Conservation (phyloP, 2,888 invertebrate genomes). For the Frankliniella intonsa region DNA sequence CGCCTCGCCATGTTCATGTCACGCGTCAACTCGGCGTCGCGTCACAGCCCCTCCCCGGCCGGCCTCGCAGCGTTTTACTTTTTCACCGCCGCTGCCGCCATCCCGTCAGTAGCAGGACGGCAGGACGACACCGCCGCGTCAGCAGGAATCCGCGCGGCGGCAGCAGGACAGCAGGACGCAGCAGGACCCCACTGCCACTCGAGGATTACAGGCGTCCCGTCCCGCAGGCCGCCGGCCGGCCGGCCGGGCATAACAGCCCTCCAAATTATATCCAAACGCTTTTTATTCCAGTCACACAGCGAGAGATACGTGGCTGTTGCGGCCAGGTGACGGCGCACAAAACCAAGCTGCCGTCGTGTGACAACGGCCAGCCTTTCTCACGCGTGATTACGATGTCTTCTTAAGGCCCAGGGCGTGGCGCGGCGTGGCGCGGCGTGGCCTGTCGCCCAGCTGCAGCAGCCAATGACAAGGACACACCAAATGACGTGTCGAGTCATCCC, state of each 20-base stretch:
- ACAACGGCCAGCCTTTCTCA: neutral
- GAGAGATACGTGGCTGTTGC: neutral
- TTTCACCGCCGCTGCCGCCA: too few species aligned
- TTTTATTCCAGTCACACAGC: too few species aligned
- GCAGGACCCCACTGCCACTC: neutral
- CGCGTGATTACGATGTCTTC: constrained; percentile 24
- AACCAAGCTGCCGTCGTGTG: neutral
- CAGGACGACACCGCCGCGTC: too few species aligned
- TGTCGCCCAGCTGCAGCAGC: neutral
- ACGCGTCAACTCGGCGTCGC: too few species aligned
- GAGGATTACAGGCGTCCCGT: too few species aligned
- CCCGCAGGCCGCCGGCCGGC: neutral
- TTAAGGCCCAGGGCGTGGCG: neutral
- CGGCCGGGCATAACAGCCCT: neutral
- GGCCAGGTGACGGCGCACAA: neutral
- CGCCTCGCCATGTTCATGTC: too few species aligned
- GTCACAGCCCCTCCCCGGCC: neutral
- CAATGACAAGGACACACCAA: neutral
- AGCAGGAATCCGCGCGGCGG: neutral
- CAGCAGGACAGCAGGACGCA: neutral
- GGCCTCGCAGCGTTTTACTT: neutral
- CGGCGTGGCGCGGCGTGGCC: neutral
- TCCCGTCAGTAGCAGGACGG: too few species aligned
- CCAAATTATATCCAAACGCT: neutral
- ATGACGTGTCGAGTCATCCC: neutral